Evolutionary conservation across 2,797 vertebrate species (phyloP).

Genomic region (Helarctos malayanus): DNA sequence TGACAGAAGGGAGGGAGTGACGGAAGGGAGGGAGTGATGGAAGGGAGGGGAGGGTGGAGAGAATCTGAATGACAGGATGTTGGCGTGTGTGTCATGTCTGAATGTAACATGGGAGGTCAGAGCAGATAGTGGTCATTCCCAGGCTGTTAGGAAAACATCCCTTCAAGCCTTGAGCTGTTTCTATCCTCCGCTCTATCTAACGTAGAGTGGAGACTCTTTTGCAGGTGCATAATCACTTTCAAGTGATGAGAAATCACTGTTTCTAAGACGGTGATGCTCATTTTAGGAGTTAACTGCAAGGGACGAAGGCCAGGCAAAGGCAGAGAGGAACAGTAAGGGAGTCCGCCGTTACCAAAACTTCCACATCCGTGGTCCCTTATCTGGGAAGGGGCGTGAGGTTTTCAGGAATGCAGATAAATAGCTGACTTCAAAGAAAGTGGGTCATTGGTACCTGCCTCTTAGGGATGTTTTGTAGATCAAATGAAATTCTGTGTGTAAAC

Average conservation of each 20-base stretch:
- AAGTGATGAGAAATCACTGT: not conserved
- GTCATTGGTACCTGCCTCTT: not conserved
- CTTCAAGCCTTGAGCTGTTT: not conserved
- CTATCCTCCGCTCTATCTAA: not conserved
- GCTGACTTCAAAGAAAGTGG: conserved; percentile 6
- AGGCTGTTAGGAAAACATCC: not conserved
- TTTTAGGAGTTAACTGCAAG: not conserved
- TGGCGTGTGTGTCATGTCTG: not conserved
- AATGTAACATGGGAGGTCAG: not conserved
- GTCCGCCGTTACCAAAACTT: not conserved
- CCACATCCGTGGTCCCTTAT: not conserved
- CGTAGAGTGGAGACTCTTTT: not conserved
- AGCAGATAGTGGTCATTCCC: not conserved
- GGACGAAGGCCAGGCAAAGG: not conserved
- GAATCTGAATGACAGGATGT: not conserved
- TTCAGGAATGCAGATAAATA: conserved; percentile 21
- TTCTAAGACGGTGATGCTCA: not conserved
- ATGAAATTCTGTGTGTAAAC: not conserved
- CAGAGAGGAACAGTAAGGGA: not conserved
- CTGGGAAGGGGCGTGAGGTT: not conserved
- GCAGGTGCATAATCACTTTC: not conserved
- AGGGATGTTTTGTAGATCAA: not conserved
- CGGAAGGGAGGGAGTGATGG: too few species aligned
- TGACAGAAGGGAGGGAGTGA: too few species aligned
- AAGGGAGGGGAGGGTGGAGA: not conserved